Conservation (phyloP, 2,113 vertebrate genomes). For the Istiophorus platypterus region DNA sequence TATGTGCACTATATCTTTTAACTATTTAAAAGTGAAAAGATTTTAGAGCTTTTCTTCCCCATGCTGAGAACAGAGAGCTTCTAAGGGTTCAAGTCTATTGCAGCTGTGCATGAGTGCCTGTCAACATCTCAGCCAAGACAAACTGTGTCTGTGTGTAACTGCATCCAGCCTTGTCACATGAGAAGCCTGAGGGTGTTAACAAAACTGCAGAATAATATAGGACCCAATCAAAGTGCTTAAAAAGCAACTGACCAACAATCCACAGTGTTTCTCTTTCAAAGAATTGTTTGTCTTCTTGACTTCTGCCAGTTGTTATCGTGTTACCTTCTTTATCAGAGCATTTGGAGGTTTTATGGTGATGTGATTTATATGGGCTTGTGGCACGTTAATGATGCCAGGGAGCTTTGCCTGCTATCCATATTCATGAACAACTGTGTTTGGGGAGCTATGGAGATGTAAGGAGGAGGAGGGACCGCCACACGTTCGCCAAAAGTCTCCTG, state of each 20-base stretch:
- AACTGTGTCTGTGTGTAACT: conserved; percentile 45
- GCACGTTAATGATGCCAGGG: conserved; percentile 85
- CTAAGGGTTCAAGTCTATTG: conserved; percentile 33
- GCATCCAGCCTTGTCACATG: conserved; percentile 46
- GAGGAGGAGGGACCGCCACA: conserved; percentile 58
- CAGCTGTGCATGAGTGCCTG: conserved; percentile 59
- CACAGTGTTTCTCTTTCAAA: conserved; percentile 33
- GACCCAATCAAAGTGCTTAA: conserved; percentile 47
- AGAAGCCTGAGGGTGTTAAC: conserved; percentile 55
- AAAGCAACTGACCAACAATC: conserved; percentile 40
- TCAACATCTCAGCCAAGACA: conserved; percentile 63
- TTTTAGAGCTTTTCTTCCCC: conserved; percentile 22
- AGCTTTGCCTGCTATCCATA: conserved; percentile 83
- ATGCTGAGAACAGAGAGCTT: conserved; percentile 23
- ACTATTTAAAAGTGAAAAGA: conserved; percentile 34
- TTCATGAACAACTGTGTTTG: conserved; percentile 88
- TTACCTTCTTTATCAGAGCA: conserved; percentile 78
- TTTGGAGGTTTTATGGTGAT: conserved; percentile 84
- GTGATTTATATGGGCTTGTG: conserved; percentile 85
- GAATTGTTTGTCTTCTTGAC: conserved; percentile 69
- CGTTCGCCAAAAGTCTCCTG: conserved; percentile 78
- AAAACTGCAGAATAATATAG: conserved; percentile 36
- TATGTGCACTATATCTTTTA: background rate
- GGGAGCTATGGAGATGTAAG: conserved; percentile 65
- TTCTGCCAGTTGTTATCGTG: conserved; percentile 60